phyloP scores from a whole-genome alignment of 1,140 invertebrate species.

The Pseudobourletiella spinata region DNA sequence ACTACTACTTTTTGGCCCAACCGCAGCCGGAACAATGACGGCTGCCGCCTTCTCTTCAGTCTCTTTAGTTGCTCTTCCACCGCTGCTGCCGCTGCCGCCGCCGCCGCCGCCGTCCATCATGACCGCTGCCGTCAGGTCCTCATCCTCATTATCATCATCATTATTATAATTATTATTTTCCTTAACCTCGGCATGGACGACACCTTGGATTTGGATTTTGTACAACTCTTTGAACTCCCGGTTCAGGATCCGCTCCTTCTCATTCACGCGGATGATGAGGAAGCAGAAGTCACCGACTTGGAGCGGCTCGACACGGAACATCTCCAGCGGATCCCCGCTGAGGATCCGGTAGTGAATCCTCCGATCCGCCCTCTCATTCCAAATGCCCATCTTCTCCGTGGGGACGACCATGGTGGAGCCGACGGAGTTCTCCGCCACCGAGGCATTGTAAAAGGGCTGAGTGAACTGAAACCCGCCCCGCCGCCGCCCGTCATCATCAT shows the following conservation, averaged over 20 bases:
- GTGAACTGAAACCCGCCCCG: constrained; percentile 58
- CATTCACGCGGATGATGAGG: constrained; percentile 56
- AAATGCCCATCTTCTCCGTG: constrained; percentile 59
- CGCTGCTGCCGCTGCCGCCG: too few species aligned
- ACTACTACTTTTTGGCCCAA: too few species aligned
- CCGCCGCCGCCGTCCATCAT: too few species aligned
- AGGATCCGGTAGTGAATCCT: constrained; percentile 68
- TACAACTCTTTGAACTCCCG: constrained; percentile 80
- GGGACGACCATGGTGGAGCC: constrained; percentile 68
- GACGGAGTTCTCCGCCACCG: constrained; percentile 81
- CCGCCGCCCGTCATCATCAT: not conserved
- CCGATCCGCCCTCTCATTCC: constrained; percentile 44
- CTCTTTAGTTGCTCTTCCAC: too few species aligned
- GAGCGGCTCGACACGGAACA: constrained; percentile 84
- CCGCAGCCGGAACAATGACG: too few species aligned
- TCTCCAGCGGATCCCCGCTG: constrained; percentile 72
- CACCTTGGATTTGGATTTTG: constrained; percentile 68
- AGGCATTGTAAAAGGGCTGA: constrained; percentile 70
- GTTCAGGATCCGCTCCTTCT: constrained; percentile 82
- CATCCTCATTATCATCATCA: not conserved
- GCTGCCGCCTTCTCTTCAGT: too few species aligned
- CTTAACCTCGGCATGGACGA: constrained; percentile 42
- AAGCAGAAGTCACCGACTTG: constrained; percentile 89
- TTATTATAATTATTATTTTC: not conserved
- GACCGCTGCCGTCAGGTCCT: too few species aligned